Evolutionary conservation across 2,888 invertebrate genomes (phyloP).

Genomic region (Euzophera pinguis): DNA sequence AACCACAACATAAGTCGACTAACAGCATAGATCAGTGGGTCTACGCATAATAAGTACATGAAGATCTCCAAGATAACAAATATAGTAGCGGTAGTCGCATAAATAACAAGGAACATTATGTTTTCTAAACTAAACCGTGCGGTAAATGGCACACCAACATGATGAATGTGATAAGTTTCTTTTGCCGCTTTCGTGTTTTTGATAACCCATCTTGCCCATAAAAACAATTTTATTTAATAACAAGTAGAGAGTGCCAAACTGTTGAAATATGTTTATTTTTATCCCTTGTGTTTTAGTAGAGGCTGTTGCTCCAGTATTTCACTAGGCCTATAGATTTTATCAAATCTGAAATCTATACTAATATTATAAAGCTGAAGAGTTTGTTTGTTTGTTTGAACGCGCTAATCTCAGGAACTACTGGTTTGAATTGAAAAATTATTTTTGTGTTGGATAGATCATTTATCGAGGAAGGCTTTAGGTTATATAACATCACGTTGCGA

Average conservation of each 20-base stretch:
- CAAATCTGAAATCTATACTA: too few species aligned
- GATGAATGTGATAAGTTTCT: not conserved
- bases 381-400: too few species aligned
- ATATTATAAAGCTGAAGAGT: too few species aligned
- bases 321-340: too few species aligned
- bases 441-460: too few species aligned
- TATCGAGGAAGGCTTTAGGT: too few species aligned
- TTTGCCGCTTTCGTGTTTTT: not conserved
- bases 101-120: not conserved
- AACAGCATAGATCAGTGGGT: too few species aligned
- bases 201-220: not conserved
- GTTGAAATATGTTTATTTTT: not conserved
- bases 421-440: too few species aligned
- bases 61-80: not conserved
- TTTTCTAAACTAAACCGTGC: not conserved
- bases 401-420: too few species aligned
- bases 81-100: not conserved
- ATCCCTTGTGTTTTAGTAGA: not conserved
- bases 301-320: too few species aligned
- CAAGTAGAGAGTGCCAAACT: not conserved
- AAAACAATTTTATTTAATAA: not conserved
- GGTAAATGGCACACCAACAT: not conserved
- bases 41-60: not conserved
- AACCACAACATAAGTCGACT: too few species aligned
- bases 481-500: too few species aligned